A percentile compares a stretch with the other conserved stretches of the same genome.
Conservation (phyloP, 1,140 invertebrate species). For the Drosophila kurseongensis region DNA sequence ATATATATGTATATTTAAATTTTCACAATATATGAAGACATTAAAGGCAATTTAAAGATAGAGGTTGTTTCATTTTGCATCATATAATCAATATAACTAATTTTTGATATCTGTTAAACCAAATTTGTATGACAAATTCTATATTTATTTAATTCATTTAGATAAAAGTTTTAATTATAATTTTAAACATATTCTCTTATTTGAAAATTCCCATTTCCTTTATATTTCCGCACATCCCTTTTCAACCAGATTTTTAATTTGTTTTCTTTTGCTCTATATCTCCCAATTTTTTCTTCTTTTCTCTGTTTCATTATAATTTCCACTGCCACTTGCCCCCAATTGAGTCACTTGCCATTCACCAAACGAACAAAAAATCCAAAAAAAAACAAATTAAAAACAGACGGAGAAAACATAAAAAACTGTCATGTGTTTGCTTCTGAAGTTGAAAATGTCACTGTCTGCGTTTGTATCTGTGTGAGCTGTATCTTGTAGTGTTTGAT, state of each 20-base stretch:
- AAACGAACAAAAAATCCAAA: slow-evolving; percentile 14
- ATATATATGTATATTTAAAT: slow-evolving; percentile 15
- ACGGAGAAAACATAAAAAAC: slow-evolving; percentile 39
- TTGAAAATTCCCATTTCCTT: slow-evolving; percentile 24
- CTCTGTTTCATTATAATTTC: slow-evolving; percentile 47
- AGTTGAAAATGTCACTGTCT: slow-evolving; percentile 9
- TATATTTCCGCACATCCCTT: slow-evolving; percentile 18
- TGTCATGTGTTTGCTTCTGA: slow-evolving; percentile 49
- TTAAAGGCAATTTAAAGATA: slow-evolving; percentile 5
- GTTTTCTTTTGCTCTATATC: slow-evolving; percentile 11
- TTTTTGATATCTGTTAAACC: too few relatives aligned
- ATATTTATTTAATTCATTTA: not conserved
- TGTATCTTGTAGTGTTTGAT: slow-evolving; percentile 62
- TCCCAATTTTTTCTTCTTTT: slow-evolving; percentile 11
- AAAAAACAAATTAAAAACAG: slow-evolving; percentile 10
- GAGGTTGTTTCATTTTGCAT: too few relatives aligned
- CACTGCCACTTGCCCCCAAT: slow-evolving; percentile 55
- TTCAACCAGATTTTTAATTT: slow-evolving; percentile 23
- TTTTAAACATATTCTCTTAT: slow-evolving; percentile 18
- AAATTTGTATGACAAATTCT: not conserved
- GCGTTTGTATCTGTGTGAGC: slow-evolving; percentile 13
- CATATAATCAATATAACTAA: too few relatives aligned
- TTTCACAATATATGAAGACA: slow-evolving; percentile 14
- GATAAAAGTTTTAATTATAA: not conserved
- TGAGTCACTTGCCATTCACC: slow-evolving; percentile 54